These are phyloP conservation scores for Panurus biarmicus DNA, from an alignment of 2,113 vertebrate genomes.

Conservation along the genomic window DNA sequence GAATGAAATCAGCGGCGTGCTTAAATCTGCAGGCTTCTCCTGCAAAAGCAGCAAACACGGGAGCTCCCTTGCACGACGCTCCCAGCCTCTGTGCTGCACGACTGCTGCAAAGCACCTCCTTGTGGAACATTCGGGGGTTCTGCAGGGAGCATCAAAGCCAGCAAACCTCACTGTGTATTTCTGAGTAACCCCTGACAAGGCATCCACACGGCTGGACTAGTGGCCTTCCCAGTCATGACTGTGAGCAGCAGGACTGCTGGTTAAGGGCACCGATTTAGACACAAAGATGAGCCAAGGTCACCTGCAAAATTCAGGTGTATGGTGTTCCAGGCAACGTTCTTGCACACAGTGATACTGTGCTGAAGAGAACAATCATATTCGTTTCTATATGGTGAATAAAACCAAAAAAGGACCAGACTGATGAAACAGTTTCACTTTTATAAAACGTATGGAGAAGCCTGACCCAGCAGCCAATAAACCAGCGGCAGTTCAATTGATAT, in stretches of 20 bases:
- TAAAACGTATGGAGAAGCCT: neutral
- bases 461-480: neutral
- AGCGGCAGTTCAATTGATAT: neutral
- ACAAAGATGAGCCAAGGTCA: neutral
- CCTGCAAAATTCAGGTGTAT: neutral
- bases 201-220: neutral
- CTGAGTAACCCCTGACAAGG: neutral
- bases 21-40: neutral
- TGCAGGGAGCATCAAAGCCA: neutral
- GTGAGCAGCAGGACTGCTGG: neutral
- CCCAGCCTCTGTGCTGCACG: neutral
- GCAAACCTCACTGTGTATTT: neutral
- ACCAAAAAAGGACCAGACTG: neutral
- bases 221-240: neutral
- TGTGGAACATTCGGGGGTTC: neutral
- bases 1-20: neutral
- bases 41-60: neutral
- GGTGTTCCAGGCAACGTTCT: neutral
- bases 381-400: neutral
- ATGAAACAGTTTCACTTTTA: neutral
- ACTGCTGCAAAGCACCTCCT: neutral
- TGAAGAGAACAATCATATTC: neutral
- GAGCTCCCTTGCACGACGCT: neutral
- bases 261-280: neutral
- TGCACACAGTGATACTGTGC: neutral